phyloP scores from a whole-genome alignment of 2,113 vertebrate species.

The Tachuris rubrigastra region DNA sequence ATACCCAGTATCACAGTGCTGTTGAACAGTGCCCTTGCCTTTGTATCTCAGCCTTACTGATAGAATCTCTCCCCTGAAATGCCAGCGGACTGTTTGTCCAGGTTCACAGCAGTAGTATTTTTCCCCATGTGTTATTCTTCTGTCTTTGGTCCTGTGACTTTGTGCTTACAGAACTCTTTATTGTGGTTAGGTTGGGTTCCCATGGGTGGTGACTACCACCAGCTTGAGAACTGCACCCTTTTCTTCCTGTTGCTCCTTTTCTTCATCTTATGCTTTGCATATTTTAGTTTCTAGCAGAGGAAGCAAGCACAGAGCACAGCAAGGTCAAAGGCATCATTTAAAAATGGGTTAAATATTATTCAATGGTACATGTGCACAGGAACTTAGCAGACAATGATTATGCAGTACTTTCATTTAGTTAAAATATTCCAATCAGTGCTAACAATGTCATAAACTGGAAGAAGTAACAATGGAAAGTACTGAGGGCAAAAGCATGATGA shows the following conservation, averaged over 20 bases:
- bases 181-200: not conserved
- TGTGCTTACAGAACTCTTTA: not conserved
- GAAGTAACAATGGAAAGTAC: not conserved
- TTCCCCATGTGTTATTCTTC: not conserved
- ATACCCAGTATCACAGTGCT: not conserved
- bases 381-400: not conserved
- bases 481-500: not conserved
- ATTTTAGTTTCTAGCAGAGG: not conserved
- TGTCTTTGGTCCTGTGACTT: not conserved
- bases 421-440: not conserved
- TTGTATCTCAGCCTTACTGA: not conserved
- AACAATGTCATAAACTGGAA: not conserved
- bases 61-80: not conserved
- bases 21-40: not conserved
- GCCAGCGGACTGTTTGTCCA: not conserved
- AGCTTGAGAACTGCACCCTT: not conserved
- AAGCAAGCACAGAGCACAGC: not conserved
- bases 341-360: not conserved
- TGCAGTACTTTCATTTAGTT: not conserved
- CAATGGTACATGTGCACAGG: not conserved
- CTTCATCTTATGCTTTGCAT: not conserved
- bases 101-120: not conserved
- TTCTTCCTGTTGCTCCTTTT: not conserved
- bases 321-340: not conserved
- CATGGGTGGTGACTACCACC: not conserved